phyloP scores from a whole-genome alignment of 2,797 vertebrate species.

The Percopsis omiscomaycus region DNA sequence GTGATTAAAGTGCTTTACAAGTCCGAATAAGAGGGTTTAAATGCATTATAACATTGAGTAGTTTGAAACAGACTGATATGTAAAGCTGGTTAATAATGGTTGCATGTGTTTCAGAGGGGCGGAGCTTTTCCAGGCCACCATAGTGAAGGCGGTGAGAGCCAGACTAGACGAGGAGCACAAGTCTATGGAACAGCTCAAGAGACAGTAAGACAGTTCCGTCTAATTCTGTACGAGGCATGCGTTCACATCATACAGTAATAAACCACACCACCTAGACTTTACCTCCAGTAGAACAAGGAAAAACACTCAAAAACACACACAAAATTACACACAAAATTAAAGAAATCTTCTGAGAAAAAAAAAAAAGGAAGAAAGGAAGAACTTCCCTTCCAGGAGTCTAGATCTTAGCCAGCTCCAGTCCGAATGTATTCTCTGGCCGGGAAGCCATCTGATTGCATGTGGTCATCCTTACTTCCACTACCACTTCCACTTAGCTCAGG shows the following conservation, averaged over 20 bases:
- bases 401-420: constrained; percentile 32
- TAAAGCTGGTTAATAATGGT: too few relatives aligned
- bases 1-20: too few relatives aligned
- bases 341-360: too few relatives aligned
- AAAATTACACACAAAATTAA: too few relatives aligned
- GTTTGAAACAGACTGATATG: too few relatives aligned
- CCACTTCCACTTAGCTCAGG: constrained; percentile 49
- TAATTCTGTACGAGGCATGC: not conserved
- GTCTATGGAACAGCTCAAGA: constrained; percentile 98
- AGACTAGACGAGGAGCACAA: constrained; percentile 96
- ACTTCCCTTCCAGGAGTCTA: not conserved
- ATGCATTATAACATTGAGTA: too few relatives aligned
- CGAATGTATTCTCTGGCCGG: constrained; percentile 40
- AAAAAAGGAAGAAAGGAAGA: too few relatives aligned
- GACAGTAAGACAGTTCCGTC: constrained; percentile 85
- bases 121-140: constrained; percentile 97
- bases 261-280: too few relatives aligned
- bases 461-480: constrained; percentile 47
- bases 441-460: constrained; percentile 36
- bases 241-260: too few relatives aligned
- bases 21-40: too few relatives aligned
- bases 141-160: constrained; percentile 96
- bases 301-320: too few relatives aligned
- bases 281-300: too few relatives aligned
- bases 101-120: constrained; percentile 83